These are phyloP conservation scores for Zaprionus davidi DNA, from an alignment of 1,140 invertebrate species.

Conservation along the genomic window DNA sequence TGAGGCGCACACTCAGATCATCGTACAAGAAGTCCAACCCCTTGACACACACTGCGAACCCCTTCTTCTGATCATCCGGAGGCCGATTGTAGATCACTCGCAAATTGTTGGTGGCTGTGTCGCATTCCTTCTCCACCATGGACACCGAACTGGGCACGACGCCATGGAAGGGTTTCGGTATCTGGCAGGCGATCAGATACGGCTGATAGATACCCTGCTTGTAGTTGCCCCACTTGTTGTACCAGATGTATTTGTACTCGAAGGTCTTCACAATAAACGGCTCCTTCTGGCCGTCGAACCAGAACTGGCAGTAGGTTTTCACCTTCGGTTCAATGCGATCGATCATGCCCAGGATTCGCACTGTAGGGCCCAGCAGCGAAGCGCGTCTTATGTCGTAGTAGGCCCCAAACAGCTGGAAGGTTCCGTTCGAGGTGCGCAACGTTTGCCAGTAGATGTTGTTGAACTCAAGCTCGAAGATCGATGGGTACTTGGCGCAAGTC, in stretches of 20 bases:
- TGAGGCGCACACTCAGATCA: slow-evolving; percentile 93
- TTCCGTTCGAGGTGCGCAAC: slow-evolving; percentile 91
- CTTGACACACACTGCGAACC: slow-evolving; percentile 97
- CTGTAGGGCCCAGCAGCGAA: slow-evolving; percentile 91
- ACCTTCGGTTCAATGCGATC: slow-evolving; percentile 93
- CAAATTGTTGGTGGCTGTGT: slow-evolving; percentile 94
- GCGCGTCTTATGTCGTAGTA: slow-evolving; percentile 93
- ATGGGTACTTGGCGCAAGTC: slow-evolving; percentile 92
- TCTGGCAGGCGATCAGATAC: slow-evolving; percentile 94
- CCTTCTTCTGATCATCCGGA: slow-evolving; percentile 87
- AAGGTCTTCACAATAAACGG: slow-evolving; percentile 91
- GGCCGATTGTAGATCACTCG: slow-evolving; percentile 92
- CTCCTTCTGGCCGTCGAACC: slow-evolving; percentile 93
- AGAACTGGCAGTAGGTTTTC: slow-evolving; percentile 93
- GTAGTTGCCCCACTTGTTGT: slow-evolving; percentile 97
- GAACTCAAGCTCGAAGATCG: slow-evolving; percentile 94
- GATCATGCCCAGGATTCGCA: slow-evolving; percentile 95
- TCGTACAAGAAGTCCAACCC: slow-evolving; percentile 96
- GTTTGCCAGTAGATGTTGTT: slow-evolving; percentile 97
- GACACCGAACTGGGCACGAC: slow-evolving; percentile 93
- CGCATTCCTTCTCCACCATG: slow-evolving; percentile 93
- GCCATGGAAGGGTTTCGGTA: slow-evolving; percentile 90
- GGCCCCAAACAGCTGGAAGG: slow-evolving; percentile 94
- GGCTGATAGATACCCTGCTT: slow-evolving; percentile 96
- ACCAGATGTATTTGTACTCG: slow-evolving; percentile 97